Base-by-base conservation (phyloP, 2,797 vertebrate genomes). In the Prunella strophiata region DNA sequence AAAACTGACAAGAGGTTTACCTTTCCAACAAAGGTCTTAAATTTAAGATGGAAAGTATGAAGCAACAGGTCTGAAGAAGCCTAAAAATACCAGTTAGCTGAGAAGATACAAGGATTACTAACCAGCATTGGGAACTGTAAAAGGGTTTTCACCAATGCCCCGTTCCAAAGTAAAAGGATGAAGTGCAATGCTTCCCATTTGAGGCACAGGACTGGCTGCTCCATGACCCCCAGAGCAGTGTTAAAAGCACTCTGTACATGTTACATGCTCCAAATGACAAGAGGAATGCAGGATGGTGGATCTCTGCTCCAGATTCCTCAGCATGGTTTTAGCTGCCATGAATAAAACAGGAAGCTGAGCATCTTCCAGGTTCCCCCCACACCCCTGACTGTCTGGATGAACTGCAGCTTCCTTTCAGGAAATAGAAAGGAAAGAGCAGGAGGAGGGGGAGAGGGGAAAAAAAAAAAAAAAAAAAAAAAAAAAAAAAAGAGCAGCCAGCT, bases 181-280 rank as follows among this genome's bases (percentile, higher is more conserved):
- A 85, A 95, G 29, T 10, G 9, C 59, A 63, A 48, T 5, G 11
- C 51, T 68, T 86, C 70, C 77, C 66, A 43, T 77, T 26, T 5
- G 1, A 87, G 48, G 38, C 5, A 2, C 20, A 13, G 62, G 47
- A 45, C 79, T 38, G 40, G 34, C 66, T 68, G 74, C 89, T 57
- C 47, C 4, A 10, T 62, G 85, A 55, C 66, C 93, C 70, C 36
- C 19, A 1, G 66, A 45, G 48, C 52, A 61, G 30, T 2, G 0
- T 52, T 93, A 74, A 87, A 91, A 94, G 90, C 83, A 57, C 89
- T 89, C 92, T 55, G 21, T 29, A 38, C 4, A 3, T 7, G 86
- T 94, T 96, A 91, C 75, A 94, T 58, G 93, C 89, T 93, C 72
- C 86, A 94, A 87, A 96, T 91, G 91, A 87, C 72, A 85, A 25